These are phyloP conservation scores for Notamacropus eugenii DNA, from an alignment of 2,797 vertebrate genomes.

Conservation along the genomic window DNA sequence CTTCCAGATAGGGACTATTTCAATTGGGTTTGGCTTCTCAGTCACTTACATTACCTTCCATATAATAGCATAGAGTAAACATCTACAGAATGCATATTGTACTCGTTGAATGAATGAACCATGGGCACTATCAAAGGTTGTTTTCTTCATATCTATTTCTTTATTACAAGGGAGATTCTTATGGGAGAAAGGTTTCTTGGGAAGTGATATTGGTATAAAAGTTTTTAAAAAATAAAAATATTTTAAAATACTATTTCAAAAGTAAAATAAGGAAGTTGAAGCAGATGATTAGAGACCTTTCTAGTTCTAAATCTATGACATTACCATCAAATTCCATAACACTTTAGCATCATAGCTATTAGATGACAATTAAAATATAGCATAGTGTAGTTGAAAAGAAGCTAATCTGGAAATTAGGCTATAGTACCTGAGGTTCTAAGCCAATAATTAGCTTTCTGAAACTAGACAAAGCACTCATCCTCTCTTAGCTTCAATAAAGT, in stretches of 20 bases:
- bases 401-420: not conserved
- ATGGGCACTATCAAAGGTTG: not conserved
- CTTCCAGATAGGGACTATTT: not conserved
- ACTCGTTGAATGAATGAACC: not conserved
- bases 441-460: not conserved
- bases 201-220: not conserved
- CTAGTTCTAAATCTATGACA: not conserved
- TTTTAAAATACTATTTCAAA: not conserved
- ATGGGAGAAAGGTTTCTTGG: not conserved
- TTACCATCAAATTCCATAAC: not conserved
- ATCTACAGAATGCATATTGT: not conserved
- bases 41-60: not conserved
- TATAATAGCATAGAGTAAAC: not conserved
- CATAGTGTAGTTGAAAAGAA: not conserved
- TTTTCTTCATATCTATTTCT: not conserved
- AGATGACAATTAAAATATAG: not conserved
- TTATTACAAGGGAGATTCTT: not conserved
- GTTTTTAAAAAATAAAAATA: not conserved
- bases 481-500: not conserved
- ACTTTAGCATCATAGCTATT: not conserved
- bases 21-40: not conserved
- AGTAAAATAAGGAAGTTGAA: not conserved
- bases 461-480: not conserved
- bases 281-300: not conserved
- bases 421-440: not conserved